phyloP scores from a whole-genome alignment of 2,888 invertebrate species.

The Autographa pulchrina region DNA sequence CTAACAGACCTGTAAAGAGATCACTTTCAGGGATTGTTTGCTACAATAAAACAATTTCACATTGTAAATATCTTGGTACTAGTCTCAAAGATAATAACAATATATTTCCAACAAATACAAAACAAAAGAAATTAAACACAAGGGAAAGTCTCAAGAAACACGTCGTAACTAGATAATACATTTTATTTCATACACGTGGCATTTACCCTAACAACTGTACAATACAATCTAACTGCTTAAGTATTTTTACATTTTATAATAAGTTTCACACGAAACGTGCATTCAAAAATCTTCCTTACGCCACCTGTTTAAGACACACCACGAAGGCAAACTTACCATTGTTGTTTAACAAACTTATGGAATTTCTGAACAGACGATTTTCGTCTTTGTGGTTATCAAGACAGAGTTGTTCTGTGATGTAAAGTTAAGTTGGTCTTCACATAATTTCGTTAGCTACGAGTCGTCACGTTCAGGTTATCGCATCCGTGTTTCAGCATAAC shows the following conservation, averaged over 20 bases:
- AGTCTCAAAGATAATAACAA: neutral
- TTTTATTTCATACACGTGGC: constrained; percentile 46
- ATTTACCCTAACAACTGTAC: constrained; percentile 49
- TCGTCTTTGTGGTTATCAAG: constrained; percentile 8
- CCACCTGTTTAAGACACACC: constrained; percentile 39
- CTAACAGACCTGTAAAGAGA: neutral
- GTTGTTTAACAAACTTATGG: constrained; percentile 42
- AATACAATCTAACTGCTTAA: constrained; percentile 58
- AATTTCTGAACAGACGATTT: constrained; percentile 22
- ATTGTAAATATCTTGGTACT: neutral
- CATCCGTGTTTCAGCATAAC: constrained; percentile 74
- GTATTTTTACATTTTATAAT: constrained; percentile 55
- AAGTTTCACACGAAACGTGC: constrained; percentile 17
- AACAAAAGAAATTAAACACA: constrained; percentile 32
- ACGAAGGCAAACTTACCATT: constrained; percentile 38
- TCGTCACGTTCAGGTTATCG: constrained; percentile 72
- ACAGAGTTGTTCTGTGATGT: constrained; percentile 40
- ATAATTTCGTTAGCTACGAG: constrained; percentile 71
- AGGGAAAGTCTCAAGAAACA: constrained; percentile 33
- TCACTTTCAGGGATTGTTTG: neutral
- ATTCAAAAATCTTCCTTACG: constrained; percentile 39
- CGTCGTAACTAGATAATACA: constrained; percentile 41
- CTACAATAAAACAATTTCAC: neutral
- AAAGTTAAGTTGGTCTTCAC: constrained; percentile 45
- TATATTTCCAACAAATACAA: constrained; percentile 14